Percentiles rank a stretch among this genome's conserved stretches.
phyloP scores from a whole-genome alignment of 2,113 vertebrate genomes.

The Nymphicus hollandicus region DNA sequence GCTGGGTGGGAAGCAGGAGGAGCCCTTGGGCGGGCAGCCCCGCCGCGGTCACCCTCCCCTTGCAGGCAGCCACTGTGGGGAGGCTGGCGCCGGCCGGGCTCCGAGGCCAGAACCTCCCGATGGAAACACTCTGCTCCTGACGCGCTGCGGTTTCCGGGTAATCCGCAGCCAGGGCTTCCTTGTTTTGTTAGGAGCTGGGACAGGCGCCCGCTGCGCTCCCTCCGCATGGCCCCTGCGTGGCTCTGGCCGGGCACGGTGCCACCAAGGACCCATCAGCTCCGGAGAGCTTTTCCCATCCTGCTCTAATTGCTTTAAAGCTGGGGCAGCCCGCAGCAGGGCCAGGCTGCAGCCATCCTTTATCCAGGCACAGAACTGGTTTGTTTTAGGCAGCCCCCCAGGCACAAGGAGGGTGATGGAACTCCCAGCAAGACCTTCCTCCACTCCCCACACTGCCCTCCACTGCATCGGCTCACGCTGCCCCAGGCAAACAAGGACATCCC shows the following conservation, averaged over 20 bases:
- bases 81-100: conserved; percentile 22
- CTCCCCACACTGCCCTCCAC: not conserved
- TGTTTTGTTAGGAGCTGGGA: conserved; percentile 41
- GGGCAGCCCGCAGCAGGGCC: not conserved
- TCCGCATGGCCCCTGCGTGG: not conserved
- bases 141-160: conserved; percentile 33
- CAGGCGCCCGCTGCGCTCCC: not conserved
- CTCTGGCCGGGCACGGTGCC: not conserved
- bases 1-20: not conserved
- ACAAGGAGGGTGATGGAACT: not conserved
- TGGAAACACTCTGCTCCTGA: conserved; percentile 10
- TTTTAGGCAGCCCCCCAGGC: not conserved
- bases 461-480: fast-evolving
- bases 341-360: not conserved
- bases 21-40: not conserved
- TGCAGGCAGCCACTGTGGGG: not conserved
- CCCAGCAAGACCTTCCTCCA: not conserved
- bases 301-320: not conserved
- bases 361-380: not conserved
- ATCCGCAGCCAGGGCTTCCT: conserved; percentile 36
- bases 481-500: not conserved
- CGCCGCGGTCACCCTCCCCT: not conserved
- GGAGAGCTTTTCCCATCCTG: not conserved
- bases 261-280: not conserved
- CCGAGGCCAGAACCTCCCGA: not conserved